Percentiles rank a stretch among this genome's conserved stretches.
Conservation (phyloP, 2,113 vertebrate genomes). For the Anas platyrhynchos region DNA sequence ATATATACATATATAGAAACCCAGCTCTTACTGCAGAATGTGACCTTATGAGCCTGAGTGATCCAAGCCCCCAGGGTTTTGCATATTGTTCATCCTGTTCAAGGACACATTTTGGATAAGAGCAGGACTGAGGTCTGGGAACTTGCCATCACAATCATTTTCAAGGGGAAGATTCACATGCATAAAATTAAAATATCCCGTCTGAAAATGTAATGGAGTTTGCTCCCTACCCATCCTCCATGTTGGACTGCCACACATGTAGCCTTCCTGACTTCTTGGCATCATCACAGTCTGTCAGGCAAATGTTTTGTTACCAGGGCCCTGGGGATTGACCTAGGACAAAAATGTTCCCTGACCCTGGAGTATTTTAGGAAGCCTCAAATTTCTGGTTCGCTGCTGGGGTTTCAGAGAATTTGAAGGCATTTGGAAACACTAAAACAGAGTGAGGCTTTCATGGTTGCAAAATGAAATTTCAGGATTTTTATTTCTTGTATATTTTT, state of each 20-base stretch:
- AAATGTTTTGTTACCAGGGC: not conserved
- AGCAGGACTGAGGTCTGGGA: not conserved
- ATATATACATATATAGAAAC: not conserved
- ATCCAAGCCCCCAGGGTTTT: slow-evolving; percentile 13
- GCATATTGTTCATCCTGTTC: not conserved
- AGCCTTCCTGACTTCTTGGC: not conserved
- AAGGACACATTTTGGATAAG: not conserved
- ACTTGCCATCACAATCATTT: not conserved
- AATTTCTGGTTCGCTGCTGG: not conserved
- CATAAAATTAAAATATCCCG: not conserved
- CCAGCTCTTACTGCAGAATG: not conserved
- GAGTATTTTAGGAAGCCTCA: not conserved
- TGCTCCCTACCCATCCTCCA: not conserved
- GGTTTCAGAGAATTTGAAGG: not conserved
- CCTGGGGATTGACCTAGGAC: not conserved
- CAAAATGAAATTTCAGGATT: not conserved
- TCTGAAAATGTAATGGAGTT: not conserved
- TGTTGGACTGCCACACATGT: not conserved
- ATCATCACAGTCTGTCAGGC: fast-evolving
- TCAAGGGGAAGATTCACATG: not conserved
- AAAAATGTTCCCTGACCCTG: not conserved
- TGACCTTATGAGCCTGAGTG: not conserved
- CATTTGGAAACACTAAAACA: not conserved
- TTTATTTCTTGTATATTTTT: not conserved
- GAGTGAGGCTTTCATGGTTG: not conserved